phyloP scores from a whole-genome alignment of 2,797 vertebrate species.

The Todus mexicanus region DNA sequence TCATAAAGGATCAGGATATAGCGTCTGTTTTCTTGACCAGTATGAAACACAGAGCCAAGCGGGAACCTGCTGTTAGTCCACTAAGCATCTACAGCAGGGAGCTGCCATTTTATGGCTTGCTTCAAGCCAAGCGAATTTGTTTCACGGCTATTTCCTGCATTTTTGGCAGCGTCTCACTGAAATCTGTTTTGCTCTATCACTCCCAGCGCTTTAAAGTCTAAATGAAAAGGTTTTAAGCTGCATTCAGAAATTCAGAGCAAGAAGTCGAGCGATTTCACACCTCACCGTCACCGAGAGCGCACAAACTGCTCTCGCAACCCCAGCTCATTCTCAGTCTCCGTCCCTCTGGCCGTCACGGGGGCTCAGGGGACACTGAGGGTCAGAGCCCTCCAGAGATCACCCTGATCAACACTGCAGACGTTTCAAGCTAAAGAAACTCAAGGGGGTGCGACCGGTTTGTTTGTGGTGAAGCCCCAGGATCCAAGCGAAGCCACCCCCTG shows the following conservation, averaged over 20 bases:
- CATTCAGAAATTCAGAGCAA: conserved; percentile 19
- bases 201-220: background rate
- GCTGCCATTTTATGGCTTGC: conserved; percentile 9
- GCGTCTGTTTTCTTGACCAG: conserved; percentile 26
- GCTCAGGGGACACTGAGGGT: background rate
- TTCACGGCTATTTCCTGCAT: conserved; percentile 55
- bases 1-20: background rate
- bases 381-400: background rate
- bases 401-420: background rate
- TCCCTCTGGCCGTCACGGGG: background rate
- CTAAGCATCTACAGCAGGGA: conserved; percentile 52
- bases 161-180: conserved; percentile 39
- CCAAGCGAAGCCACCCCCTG: background rate
- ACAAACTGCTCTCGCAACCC: background rate
- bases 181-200: conserved; percentile 33
- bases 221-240: conserved; percentile 3
- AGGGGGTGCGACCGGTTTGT: background rate
- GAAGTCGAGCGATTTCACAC: background rate
- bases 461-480: background rate
- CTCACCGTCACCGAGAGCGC: background rate
- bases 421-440: background rate
- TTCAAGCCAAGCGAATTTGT: conserved; percentile 53
- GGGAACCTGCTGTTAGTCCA: conserved; percentile 50
- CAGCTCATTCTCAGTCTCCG: background rate
- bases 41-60: conserved; percentile 24